Evolutionary conservation across 2,888 invertebrate genomes (phyloP).

Genomic region (Melinaea marsaeus): DNA sequence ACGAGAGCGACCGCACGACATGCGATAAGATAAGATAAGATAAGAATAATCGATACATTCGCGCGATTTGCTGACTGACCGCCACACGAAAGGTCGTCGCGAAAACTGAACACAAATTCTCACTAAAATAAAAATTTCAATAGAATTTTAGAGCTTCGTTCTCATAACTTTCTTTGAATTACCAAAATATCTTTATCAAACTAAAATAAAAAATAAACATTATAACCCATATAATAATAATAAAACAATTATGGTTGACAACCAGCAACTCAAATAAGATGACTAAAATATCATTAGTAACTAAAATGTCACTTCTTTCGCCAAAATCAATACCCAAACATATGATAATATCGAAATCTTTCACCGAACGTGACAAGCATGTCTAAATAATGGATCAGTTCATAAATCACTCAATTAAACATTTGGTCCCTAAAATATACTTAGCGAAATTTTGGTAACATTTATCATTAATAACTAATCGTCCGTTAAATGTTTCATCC

Average conservation of each 20-base stretch:
- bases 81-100: constrained; percentile 69
- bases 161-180: too few relatives aligned
- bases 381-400: constrained; percentile 54
- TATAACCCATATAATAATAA: too few relatives aligned
- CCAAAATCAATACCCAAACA: constrained; percentile 45
- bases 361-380: constrained; percentile 60
- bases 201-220: neutral
- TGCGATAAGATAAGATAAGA: constrained; percentile 52
- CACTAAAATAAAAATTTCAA: neutral
- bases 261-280: neutral
- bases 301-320: constrained; percentile 26
- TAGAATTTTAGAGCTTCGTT: too few relatives aligned
- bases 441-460: constrained; percentile 31
- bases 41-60: constrained; percentile 61
- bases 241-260: neutral
- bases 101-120: constrained; percentile 25
- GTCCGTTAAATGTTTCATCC: constrained; percentile 6
- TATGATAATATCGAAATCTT: constrained; percentile 53
- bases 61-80: constrained; percentile 64
- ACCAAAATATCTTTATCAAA: neutral
- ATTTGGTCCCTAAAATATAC: constrained; percentile 29
- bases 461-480: constrained; percentile 35
- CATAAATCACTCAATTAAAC: constrained; percentile 74
- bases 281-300: constrained; percentile 29
- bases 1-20: constrained; percentile 57